Base-by-base conservation (phyloP, 2,113 vertebrate species). In the Pithys albifrons region DNA sequence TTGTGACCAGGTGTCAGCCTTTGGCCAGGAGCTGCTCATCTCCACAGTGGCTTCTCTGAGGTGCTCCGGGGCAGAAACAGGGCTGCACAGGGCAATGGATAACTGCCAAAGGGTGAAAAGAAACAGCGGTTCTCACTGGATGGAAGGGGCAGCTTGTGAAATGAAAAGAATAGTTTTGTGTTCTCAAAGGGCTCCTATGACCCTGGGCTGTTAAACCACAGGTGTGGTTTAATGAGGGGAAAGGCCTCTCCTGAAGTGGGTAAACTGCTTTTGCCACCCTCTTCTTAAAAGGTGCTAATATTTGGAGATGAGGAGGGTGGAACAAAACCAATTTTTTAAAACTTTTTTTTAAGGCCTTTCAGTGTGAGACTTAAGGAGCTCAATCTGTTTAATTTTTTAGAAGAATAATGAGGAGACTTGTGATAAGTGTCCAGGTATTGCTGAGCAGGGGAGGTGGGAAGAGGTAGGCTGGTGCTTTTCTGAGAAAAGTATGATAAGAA, bases 161-260 rank as follows among this genome's bases (percentile, higher is more conserved):
- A 39, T 29, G 16, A 59, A 72, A 81, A n/a, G 19, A 15, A 33
- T 2, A 0, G 0, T 28, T 19, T 14, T 27, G 2, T 59, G 10
- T 71, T 79, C 23, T 80, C 39, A 52, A 51, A 79, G 88, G 45
- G 31, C 28, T 88, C 1, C 9, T 57, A 3, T 72, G 67, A 49
- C 75, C 45, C 5, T 9, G 85, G 58, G 54, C 88, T 69, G 45
- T 65, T 77, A 71, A 94, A 72, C 39, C 29, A 77, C 29, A 35
- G 37, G 29, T 67, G 43, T 54, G 13, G 22, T 74, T 89, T 87
- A 71, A 78, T 78, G 43, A 64, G 10, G 35, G 65, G 76, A 27
- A 33, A 72, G 62, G 37, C 57, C 46, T 41, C 31, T 79, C 19
- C 71, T 76, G 57, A 59, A 69, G 49, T 39, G n/a, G 33, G 70